Percentiles rank a stretch among this genome's conserved stretches.
These are phyloP conservation scores for honey bee (Apis mellifera) DNA, from an alignment of 1,140 invertebrate species.

Conservation along the genomic window DNA sequence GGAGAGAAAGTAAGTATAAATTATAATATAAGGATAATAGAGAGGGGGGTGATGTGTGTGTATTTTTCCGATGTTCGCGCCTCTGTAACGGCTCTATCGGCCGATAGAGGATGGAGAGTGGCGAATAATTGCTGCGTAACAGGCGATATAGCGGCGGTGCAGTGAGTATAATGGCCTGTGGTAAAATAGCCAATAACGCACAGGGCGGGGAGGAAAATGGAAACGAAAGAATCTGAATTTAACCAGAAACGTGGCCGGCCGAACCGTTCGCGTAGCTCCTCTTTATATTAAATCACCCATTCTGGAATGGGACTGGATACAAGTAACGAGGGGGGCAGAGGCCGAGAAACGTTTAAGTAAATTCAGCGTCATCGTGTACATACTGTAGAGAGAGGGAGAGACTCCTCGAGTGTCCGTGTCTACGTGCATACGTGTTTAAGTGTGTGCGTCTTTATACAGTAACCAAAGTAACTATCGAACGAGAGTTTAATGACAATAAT, in stretches of 20 bases:
- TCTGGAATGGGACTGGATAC: neutral
- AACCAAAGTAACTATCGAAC: constrained; percentile 29
- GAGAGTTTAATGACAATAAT: constrained; percentile 27
- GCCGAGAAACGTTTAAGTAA: neutral
- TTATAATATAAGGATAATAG: too few relatives aligned
- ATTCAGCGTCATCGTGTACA: neutral
- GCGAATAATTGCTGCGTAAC: constrained; percentile 38
- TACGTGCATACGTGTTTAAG: neutral
- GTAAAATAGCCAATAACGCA: constrained; percentile 15
- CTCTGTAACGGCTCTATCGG: constrained; percentile 36
- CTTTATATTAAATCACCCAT: neutral
- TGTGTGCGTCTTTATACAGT: neutral
- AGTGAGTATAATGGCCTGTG: neutral
- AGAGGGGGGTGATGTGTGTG: neutral
- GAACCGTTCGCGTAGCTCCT: neutral
- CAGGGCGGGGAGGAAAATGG: neutral
- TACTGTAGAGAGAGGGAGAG: too few relatives aligned
- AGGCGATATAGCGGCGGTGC: constrained; percentile 6
- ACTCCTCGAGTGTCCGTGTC: neutral
- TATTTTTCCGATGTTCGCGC: constrained; percentile 26
- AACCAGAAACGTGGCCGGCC: neutral
- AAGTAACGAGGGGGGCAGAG: neutral
- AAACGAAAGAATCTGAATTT: constrained; percentile 3
- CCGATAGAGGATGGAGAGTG: neutral
- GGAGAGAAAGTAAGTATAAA: too few relatives aligned